Percentiles rank a stretch among this genome's conserved stretches.
Evolutionary conservation across 2,797 vertebrate species (phyloP).

Genomic region (Picus viridis): DNA sequence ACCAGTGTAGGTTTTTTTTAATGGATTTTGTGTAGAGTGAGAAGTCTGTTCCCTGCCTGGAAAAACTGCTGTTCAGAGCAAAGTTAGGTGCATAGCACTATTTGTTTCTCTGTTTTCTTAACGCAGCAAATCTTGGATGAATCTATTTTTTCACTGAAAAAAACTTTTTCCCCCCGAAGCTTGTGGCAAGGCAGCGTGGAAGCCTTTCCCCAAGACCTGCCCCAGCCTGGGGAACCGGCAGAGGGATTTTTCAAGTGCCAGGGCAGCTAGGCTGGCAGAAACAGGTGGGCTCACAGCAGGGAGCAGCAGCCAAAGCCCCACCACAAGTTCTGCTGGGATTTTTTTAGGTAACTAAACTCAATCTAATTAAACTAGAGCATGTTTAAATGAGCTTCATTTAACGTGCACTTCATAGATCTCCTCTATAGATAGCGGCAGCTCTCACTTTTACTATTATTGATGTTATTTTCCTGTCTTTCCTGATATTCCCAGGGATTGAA

Average conservation of each 20-base stretch:
- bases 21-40: neutral
- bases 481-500: neutral
- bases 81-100: neutral
- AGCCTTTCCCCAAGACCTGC: neutral
- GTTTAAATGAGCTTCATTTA: conserved; percentile 64
- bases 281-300: conserved; percentile 63
- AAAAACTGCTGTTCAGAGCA: neutral
- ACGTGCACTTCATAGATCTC: neutral
- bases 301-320: conserved; percentile 35
- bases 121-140: neutral
- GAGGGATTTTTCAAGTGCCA: conserved; percentile 27
- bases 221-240: neutral
- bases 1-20: rapidly evolving
- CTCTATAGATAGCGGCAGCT: neutral
- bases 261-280: conserved; percentile 47
- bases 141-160: neutral
- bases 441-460: neutral
- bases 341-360: conserved; percentile 60
- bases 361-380: conserved; percentile 66
- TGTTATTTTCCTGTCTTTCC: neutral
- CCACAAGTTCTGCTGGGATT: conserved; percentile 58
- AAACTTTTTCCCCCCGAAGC: neutral
- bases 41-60: neutral
- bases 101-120: neutral
- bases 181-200: rapidly evolving